phyloP scores from a whole-genome alignment of 1,140 invertebrate genomes.

The Temnothorax curvispinosus region DNA sequence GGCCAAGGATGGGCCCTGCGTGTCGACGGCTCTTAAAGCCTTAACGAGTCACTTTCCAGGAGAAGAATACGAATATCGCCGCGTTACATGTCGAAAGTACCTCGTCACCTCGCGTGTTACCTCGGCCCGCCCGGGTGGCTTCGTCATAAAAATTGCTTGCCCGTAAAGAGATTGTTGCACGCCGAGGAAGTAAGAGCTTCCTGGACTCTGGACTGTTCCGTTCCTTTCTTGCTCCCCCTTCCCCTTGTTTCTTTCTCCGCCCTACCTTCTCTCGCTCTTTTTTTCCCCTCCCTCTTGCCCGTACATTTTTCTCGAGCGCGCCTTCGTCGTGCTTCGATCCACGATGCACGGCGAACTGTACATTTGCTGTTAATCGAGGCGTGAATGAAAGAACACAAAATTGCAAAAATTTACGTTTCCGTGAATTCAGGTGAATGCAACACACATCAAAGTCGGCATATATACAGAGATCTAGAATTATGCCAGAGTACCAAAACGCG shows the following conservation, averaged over 20 bases:
- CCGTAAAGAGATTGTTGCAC: conserved; percentile 85
- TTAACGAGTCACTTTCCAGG: conserved; percentile 67
- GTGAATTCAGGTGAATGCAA: background rate
- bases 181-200: conserved; percentile 81
- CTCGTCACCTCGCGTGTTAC: conserved; percentile 83
- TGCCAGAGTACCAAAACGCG: background rate
- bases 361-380: conserved; percentile 68
- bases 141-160: conserved; percentile 85
- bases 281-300: background rate
- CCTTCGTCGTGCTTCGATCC: conserved; percentile 44
- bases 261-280: background rate
- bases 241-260: background rate
- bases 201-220: conserved; percentile 82
- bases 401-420: conserved; percentile 17
- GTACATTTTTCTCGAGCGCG: conserved; percentile 25
- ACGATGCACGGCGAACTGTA: conserved; percentile 28
- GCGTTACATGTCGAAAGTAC: conserved; percentile 64
- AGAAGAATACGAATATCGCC: conserved; percentile 38
- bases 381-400: conserved; percentile 48
- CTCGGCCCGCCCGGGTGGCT: conserved; percentile 81
- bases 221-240: conserved; percentile 33
- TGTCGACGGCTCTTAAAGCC: conserved; percentile 25
- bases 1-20: conserved; percentile 22
- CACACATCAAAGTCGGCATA: background rate
- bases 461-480: background rate